Evolutionary conservation across 2,797 vertebrate species (phyloP).

Genomic region (Eulemur albifrons): DNA sequence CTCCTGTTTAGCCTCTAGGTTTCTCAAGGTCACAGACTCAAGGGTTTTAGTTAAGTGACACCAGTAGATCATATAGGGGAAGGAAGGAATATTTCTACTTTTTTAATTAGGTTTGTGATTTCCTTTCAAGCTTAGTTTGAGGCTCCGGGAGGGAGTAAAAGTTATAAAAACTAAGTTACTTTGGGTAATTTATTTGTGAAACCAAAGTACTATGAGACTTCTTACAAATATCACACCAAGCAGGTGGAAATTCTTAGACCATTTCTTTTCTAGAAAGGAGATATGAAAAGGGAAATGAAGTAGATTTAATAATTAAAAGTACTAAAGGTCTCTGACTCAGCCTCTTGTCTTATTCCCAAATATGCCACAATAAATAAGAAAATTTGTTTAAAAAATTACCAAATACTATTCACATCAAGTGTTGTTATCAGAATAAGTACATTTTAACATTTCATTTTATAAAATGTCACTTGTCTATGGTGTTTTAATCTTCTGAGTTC

Average conservation of each 20-base stretch:
- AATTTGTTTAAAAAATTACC: not conserved
- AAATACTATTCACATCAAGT: not conserved
- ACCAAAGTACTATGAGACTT: conserved; percentile 1
- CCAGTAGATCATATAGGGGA: not conserved
- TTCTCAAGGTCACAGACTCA: conserved; percentile 67
- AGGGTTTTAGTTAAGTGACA: conserved; percentile 45
- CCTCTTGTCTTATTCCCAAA: conserved; percentile 25
- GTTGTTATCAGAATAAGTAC: conserved; percentile 26
- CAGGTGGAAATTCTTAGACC: conserved; percentile 1
- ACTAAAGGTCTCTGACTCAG: not conserved
- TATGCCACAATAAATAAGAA: conserved; percentile 40
- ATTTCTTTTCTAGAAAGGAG: conserved; percentile 42
- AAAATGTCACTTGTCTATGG: conserved; percentile 24
- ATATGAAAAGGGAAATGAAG: not conserved
- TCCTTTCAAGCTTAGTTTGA: not conserved
- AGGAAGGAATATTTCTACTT: conserved; percentile 12
- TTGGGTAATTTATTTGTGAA: conserved; percentile 37
- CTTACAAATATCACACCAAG: not conserved
- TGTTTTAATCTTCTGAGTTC: conserved; percentile 37
- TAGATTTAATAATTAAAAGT: conserved; percentile 33
- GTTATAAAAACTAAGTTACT: conserved; percentile 31
- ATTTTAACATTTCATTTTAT: conserved; percentile 31
- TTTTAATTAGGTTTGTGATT: not conserved
- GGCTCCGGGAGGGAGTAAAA: not conserved
- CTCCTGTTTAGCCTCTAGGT: conserved; percentile 9